Percentiles rank a stretch among this genome's conserved stretches.
phyloP scores from a whole-genome alignment of 2,113 vertebrate genomes.

The Vidua macroura region DNA sequence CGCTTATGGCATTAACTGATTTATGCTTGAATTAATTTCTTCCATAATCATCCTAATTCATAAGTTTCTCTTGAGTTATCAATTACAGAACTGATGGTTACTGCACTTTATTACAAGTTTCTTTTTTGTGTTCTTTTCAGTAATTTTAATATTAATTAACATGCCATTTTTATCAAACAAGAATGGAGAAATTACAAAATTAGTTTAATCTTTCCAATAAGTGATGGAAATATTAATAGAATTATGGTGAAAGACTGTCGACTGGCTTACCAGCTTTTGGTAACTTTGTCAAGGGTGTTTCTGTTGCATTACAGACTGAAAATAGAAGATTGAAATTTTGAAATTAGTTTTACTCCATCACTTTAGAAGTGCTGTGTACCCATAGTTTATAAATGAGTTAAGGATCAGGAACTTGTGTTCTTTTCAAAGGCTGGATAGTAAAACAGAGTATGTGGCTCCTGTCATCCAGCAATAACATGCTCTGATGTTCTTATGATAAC shows the following conservation, averaged over 20 bases:
- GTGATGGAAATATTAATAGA: background rate
- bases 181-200: background rate
- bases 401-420: background rate
- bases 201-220: background rate
- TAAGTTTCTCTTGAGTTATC: background rate
- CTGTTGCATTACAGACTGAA: background rate
- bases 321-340: background rate
- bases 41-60: background rate
- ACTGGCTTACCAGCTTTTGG: background rate
- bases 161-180: background rate
- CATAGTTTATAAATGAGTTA: background rate
- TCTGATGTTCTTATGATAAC: background rate
- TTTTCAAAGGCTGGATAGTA: background rate
- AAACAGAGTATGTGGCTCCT: background rate
- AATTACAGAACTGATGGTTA: background rate
- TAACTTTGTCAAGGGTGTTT: background rate
- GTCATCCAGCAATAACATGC: rapidly evolving
- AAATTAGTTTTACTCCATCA: background rate
- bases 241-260: background rate
- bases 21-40: background rate
- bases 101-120: background rate
- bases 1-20: background rate
- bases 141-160: background rate
- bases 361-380: background rate
- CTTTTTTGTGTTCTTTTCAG: background rate